Conservation (phyloP, 2,113 vertebrate genomes). For the Nansenia antarctica region DNA sequence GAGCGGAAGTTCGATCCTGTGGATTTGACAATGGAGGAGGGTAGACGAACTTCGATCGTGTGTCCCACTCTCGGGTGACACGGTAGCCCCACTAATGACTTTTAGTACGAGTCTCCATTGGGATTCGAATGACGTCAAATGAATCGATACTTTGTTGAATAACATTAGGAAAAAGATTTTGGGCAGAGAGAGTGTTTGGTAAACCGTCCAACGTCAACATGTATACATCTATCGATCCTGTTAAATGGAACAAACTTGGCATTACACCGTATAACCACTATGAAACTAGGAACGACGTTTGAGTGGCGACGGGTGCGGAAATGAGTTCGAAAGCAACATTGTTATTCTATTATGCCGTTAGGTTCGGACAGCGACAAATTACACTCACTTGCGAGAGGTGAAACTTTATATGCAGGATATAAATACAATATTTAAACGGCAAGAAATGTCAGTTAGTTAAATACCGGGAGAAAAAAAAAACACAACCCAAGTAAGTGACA, state of each 20-base stretch:
- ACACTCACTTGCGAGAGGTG: too few relatives aligned
- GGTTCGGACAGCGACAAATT: too few relatives aligned
- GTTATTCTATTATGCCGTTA: background rate
- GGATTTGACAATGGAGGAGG: background rate
- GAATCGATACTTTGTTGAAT: background rate
- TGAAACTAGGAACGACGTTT: background rate
- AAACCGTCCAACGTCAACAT: too few relatives aligned
- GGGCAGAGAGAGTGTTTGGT: background rate
- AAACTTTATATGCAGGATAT: too few relatives aligned
- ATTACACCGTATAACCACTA: too few relatives aligned
- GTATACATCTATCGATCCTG: too few relatives aligned
- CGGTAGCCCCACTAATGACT: background rate
- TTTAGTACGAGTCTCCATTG: background rate
- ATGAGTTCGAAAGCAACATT: constrained; percentile 32
- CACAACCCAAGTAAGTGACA: background rate
- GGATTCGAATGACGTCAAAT: background rate
- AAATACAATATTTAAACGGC: background rate
- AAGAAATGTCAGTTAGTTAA: background rate
- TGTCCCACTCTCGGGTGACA: background rate
- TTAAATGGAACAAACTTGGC: too few relatives aligned
- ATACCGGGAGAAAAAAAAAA: background rate
- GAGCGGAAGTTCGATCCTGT: too few relatives aligned
- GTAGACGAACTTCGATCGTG: background rate
- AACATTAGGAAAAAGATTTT: background rate
- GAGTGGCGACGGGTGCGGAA: constrained; percentile 49